Evolutionary conservation across 1,140 invertebrate genomes (phyloP), one percentile per base, ranked within the genome.

Genomic region (Drosophila burlai): DNA sequence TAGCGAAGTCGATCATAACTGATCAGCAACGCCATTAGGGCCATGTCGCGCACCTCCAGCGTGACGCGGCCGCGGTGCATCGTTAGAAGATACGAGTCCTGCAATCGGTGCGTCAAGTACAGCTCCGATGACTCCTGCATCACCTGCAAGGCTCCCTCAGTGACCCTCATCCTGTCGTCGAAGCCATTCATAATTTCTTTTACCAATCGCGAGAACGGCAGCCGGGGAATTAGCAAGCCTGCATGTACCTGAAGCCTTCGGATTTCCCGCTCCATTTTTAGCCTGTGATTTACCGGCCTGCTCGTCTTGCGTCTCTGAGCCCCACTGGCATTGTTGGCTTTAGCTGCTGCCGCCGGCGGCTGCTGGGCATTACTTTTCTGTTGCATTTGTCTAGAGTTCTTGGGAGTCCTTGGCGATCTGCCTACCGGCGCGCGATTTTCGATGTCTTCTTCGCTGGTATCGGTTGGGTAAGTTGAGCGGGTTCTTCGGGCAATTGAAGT

Each of bases 21-120:
- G 54, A 36, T 40, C 15, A 57, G 36, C 21, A 26, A 11, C 21
- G 36, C 54, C 54, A 57, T 57, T 2, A 57, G 54, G 16, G 54
- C 54, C 54, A 57, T 57, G 54, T 57, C 54, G 21, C 54, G 54
- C 36, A 57, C 54, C 54, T 57, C 54, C 21, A 57, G 21, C 21
- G 54, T 57, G 3, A 57, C 54, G 9, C 54, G 54, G 36, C 54
- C 21, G 36, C 54, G 54, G 15, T 57, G 54, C 54, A 38, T 38
- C 21, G 54, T 57, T 13, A 57, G 38, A 11, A 57, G 54, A 21
- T 57, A 57, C 9, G 54, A 57, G 21, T 57, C 54, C 36, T 57
- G 54, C 21, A 57, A 5, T 11, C 54, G 36, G 8, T 57, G 54
- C 36, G 54, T 57, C 36, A 57, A n/a, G 36, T 57, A 57, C 0